phyloP scores from a whole-genome alignment of 2,797 vertebrate species.

The Sebastes cheni region DNA sequence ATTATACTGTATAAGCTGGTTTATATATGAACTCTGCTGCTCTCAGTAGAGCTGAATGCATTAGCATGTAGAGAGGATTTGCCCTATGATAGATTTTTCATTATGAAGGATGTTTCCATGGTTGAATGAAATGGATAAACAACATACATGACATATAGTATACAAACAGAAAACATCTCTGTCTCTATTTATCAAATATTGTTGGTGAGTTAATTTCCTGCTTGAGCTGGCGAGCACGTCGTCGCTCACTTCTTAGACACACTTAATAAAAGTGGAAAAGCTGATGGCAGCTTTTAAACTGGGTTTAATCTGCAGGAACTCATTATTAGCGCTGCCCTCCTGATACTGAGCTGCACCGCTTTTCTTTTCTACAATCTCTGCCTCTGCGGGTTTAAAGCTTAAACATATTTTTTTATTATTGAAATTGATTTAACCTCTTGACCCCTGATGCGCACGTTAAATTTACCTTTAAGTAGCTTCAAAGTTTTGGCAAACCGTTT shows the following conservation, averaged over 20 bases:
- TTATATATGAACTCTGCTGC: not conserved
- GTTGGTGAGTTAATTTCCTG: slow-evolving; percentile 2
- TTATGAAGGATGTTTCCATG: not conserved
- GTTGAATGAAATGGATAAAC: not conserved
- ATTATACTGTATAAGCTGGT: not conserved
- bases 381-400: slow-evolving; percentile 2
- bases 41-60: not conserved
- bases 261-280: slow-evolving; percentile 2
- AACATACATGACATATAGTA: not conserved
- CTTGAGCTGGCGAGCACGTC: slow-evolving; percentile 6
- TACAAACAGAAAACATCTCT: not conserved
- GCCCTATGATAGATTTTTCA: not conserved
- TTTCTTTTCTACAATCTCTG: not conserved
- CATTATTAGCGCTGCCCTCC: slow-evolving; percentile 4
- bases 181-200: not conserved
- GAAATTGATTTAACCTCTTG: slow-evolving; percentile 29
- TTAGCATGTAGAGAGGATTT: not conserved
- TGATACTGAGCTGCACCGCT: slow-evolving; percentile 1
- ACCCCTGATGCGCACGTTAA: not conserved
- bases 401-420: slow-evolving; percentile 1
- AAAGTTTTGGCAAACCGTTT: not conserved
- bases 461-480: not conserved
- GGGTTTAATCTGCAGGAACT: slow-evolving; percentile 22
- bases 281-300: slow-evolving; percentile 23
- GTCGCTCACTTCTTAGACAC: not conserved